Conservation (phyloP, 92 coral and sea anemone genomes). For the Porites cylindrica region DNA sequence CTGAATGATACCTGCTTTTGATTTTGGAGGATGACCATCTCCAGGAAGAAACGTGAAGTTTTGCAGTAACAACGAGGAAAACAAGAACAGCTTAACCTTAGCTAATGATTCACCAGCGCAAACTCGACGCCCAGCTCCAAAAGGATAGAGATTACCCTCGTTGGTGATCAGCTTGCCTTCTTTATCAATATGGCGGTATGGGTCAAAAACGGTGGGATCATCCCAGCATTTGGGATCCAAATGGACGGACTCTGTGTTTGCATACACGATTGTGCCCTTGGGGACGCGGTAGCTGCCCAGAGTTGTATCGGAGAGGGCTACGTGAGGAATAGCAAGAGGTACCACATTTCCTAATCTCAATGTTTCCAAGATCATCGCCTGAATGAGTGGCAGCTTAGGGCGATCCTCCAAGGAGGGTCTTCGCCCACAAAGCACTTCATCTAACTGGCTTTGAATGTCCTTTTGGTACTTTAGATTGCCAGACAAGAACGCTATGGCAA, state of each 20-base stretch:
- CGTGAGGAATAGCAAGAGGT: background rate
- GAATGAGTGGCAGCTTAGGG: background rate
- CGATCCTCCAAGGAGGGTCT: conserved; percentile 4
- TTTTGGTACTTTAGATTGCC: background rate
- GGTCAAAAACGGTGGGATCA: conserved; percentile 15
- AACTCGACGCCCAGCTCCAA: conserved; percentile 14
- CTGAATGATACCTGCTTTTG: background rate
- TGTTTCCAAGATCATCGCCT: background rate
- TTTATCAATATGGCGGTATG: conserved; percentile 10
- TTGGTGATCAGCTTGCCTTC: conserved; percentile 10
- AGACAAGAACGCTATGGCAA: background rate
- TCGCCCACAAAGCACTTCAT: background rate
- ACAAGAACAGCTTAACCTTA: conserved; percentile 7
- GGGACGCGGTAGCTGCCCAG: background rate
- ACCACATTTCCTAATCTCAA: conserved; percentile 1
- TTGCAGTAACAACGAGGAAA: background rate
- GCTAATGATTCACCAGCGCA: conserved; percentile 22
- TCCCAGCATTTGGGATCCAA: conserved; percentile 14
- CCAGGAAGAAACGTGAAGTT: background rate
- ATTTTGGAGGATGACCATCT: background rate
- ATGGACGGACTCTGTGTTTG: background rate
- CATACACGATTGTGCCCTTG: background rate
- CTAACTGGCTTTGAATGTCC: conserved; percentile 3
- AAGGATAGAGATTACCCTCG: background rate
- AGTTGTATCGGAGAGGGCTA: conserved; percentile 2